A percentile compares a stretch with the other conserved stretches of the same genome.
Conservation (phyloP, 2,797 vertebrate genomes). For the Tinamus major region DNA sequence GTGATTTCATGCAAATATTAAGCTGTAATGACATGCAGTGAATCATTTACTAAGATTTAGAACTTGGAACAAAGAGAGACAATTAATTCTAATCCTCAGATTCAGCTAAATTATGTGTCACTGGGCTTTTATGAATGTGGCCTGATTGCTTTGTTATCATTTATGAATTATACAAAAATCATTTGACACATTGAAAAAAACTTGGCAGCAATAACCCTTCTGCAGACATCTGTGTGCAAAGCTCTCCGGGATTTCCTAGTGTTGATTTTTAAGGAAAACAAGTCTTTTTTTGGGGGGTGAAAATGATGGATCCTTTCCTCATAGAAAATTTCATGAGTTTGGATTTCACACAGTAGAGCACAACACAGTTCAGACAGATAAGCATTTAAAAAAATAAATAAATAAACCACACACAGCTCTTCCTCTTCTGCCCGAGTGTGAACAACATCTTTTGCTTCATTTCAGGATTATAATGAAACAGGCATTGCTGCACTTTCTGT, state of each 20-base stretch:
- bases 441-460: background rate
- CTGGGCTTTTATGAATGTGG: conserved; percentile 81
- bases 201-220: conserved; percentile 66
- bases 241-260: conserved; percentile 50
- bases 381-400: background rate
- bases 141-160: conserved; percentile 83
- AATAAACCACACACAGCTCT: background rate
- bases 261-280: conserved; percentile 53
- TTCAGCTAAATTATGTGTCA: conserved; percentile 83
- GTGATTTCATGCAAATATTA: conserved; percentile 98
- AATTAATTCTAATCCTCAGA: conserved; percentile 87
- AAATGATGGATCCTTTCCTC: conserved; percentile 18
- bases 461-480: background rate
- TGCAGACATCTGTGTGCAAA: conserved; percentile 66
- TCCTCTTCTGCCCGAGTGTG: background rate
- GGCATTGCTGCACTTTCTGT: background rate
- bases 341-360: background rate
- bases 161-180: conserved; percentile 82
- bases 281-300: background rate
- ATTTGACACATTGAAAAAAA: conserved; percentile 66
- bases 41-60: conserved; percentile 92
- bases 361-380: background rate
- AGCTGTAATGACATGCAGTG: conserved; percentile 92
- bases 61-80: conserved; percentile 87
- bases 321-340: background rate